A percentile compares a stretch with the other conserved stretches of the same genome.
phyloP scores from a whole-genome alignment of 2,888 invertebrate genomes.

The Chrysodeixis includens region DNA sequence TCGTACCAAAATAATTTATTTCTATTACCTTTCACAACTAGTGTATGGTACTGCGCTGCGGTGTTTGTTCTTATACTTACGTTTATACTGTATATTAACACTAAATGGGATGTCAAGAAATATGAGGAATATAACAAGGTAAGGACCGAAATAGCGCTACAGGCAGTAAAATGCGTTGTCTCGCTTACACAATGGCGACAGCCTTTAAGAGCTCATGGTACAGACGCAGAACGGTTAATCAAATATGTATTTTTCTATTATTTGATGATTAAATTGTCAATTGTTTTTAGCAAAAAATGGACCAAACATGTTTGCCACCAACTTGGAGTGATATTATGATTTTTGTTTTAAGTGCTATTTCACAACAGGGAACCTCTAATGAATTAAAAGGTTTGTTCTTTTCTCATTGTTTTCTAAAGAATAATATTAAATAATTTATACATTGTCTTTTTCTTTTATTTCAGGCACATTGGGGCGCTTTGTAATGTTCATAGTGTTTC shows the following conservation, averaged over 20 bases:
- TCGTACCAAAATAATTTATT: constrained; percentile 91
- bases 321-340: constrained; percentile 85
- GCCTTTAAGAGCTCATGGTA: no score
- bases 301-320: constrained; percentile 67
- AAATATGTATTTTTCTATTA: no score
- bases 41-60: constrained; percentile 90
- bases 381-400: constrained; percentile 68
- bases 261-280: background rate
- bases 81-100: constrained; percentile 68
- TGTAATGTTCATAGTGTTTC: constrained; percentile 89
- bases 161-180: no score
- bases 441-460: constrained; percentile 42
- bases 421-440: background rate
- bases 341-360: constrained; percentile 88
- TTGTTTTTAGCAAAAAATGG: constrained; percentile 53
- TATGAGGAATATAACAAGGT: constrained; percentile 48
- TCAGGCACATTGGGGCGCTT: constrained; percentile 87
- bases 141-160: background rate
- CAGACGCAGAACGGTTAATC: no score
- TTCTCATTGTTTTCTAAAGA: no score
- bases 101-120: constrained; percentile 74
- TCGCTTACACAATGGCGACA: background rate
- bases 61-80: constrained; percentile 75
- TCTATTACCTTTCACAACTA: constrained; percentile 89
- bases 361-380: constrained; percentile 88